Evolutionary conservation across 2,888 invertebrate genomes (phyloP).

Genomic region (Andrena chrysosceles): DNA sequence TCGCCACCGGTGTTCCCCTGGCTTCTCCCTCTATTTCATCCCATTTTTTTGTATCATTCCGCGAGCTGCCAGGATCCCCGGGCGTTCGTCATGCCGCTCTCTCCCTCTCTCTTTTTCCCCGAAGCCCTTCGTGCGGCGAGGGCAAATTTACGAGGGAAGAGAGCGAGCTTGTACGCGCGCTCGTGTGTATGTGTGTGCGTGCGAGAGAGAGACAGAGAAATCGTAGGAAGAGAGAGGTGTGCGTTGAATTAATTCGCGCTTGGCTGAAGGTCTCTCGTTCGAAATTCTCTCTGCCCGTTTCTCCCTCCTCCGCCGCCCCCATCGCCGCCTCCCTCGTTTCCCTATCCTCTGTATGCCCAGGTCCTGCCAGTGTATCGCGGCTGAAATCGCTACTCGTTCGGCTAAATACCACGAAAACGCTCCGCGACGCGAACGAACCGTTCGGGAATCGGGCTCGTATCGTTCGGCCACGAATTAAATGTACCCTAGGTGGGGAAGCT

Average conservation of each 20-base stretch:
- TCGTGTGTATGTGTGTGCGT: conserved; percentile 1
- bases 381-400: conserved; percentile 71
- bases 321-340: conserved; percentile 57
- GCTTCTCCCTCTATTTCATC: conserved; percentile 45
- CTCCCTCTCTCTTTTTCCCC: conserved; percentile 60
- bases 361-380: conserved; percentile 68
- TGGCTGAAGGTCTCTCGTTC: conserved; percentile 79
- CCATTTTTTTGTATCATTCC: conserved; percentile 70
- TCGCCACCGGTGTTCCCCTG: conserved; percentile 35
- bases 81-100: conserved; percentile 55
- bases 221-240: conserved; percentile 64
- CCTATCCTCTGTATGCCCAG: conserved; percentile 46
- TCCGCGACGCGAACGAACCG: conserved; percentile 77
- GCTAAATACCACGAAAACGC: conserved; percentile 71
- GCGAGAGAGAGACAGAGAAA: conserved; percentile 9
- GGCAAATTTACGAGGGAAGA: conserved; percentile 72
- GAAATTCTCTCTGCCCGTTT: conserved; percentile 69
- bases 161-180: conserved; percentile 43
- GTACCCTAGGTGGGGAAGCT: conserved; percentile 7
- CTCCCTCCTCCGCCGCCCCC: conserved; percentile 56
- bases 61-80: conserved; percentile 48
- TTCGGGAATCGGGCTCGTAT: conserved; percentile 69
- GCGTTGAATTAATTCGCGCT: conserved; percentile 84
- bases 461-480: conserved; percentile 68
- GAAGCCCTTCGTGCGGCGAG: conserved; percentile 72